A percentile compares a stretch with the other conserved stretches of the same genome.
Conservation (phyloP, 2,113 vertebrate species). For the Leuciscus idus region DNA sequence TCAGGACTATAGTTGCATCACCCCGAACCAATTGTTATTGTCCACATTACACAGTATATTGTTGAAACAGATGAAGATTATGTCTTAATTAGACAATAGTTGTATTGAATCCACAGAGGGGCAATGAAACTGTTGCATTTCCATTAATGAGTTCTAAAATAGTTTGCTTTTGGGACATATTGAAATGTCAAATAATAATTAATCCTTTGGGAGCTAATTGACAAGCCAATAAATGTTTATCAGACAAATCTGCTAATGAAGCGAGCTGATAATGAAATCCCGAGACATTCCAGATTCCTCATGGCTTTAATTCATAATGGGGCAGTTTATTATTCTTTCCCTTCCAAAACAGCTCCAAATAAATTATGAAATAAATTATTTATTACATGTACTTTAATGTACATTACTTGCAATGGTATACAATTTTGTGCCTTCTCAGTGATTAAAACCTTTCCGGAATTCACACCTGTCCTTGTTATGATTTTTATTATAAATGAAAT, state of each 20-base stretch:
- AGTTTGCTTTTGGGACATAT: slow-evolving; percentile 41
- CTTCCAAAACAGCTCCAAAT: slow-evolving; percentile 18
- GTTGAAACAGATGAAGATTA: not conserved
- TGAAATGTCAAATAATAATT: slow-evolving; percentile 58
- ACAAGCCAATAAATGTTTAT: slow-evolving; percentile 53
- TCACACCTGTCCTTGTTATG: not conserved
- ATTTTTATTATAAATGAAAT: not conserved
- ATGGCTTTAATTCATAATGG: slow-evolving; percentile 17
- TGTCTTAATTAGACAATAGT: slow-evolving; percentile 18
- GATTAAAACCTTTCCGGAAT: not conserved
- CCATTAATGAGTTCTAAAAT: slow-evolving; percentile 53
- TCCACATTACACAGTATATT: not conserved
- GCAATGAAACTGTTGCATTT: slow-evolving; percentile 10
- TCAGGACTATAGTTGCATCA: slow-evolving; percentile 29
- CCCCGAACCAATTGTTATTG: not conserved
- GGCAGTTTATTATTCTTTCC: slow-evolving; percentile 8
- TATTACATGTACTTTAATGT: not conserved
- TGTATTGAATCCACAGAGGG: not conserved
- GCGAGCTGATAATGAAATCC: slow-evolving; percentile 48
- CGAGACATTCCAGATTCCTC: slow-evolving; percentile 19
- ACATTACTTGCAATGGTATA: no score
- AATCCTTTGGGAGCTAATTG: slow-evolving; percentile 49
- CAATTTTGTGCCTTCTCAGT: no score
- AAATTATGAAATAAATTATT: not conserved
- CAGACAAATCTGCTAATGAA: slow-evolving; percentile 50